Evolutionary conservation across 2,113 vertebrate genomes (phyloP).

Genomic region (Urocynchramus pylzowi): DNA sequence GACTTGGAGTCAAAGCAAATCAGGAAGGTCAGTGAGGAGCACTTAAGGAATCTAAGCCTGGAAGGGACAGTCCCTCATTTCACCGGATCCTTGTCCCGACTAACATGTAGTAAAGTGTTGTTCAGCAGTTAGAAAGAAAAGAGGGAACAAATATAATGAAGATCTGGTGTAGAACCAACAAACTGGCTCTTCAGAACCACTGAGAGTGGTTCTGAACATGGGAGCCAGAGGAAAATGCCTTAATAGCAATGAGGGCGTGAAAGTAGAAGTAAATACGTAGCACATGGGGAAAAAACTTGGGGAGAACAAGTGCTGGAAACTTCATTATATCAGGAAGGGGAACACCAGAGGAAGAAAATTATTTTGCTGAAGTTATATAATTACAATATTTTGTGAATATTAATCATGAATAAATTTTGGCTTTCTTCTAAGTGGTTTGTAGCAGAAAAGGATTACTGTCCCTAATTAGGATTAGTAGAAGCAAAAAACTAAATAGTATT

Average conservation of each 20-base stretch:
- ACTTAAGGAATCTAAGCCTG: not conserved
- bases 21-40: not conserved
- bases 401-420: not conserved
- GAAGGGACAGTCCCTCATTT: not conserved
- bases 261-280: not conserved
- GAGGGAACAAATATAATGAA: not conserved
- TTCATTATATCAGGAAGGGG: not conserved
- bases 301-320: not conserved
- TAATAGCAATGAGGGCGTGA: not conserved
- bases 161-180: not conserved
- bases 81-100: not conserved
- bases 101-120: not conserved
- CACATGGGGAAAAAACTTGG: not conserved
- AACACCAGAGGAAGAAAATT: not conserved
- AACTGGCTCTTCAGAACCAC: not conserved
- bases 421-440: not conserved
- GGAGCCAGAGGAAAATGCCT: not conserved
- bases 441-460: not conserved
- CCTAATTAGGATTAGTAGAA: not conserved
- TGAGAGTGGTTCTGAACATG: fast-evolving
- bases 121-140: not conserved
- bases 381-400: not conserved
- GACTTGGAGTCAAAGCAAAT: not conserved
- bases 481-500: not conserved
- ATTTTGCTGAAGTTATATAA: not conserved